phyloP scores from a whole-genome alignment of 2,113 vertebrate genomes.

The Hippolais icterina region DNA sequence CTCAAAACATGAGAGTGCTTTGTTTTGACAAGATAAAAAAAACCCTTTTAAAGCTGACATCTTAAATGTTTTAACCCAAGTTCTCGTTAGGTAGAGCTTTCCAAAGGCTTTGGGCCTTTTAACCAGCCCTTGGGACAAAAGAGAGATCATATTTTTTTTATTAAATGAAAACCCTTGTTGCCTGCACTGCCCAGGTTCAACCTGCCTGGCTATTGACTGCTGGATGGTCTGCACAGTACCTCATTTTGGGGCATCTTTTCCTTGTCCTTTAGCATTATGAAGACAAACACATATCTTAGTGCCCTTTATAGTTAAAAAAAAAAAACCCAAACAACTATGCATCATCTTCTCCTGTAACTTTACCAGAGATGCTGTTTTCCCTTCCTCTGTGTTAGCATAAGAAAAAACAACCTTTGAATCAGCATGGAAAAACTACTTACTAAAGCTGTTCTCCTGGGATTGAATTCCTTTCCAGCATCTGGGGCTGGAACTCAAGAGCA shows the following conservation, averaged over 20 bases:
- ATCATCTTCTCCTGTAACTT: background rate
- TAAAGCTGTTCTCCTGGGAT: background rate
- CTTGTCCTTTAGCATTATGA: background rate
- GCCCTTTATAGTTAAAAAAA: background rate
- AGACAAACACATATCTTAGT: background rate
- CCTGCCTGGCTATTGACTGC: background rate
- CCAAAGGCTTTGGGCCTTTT: background rate
- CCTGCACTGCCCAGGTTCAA: background rate
- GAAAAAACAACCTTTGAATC: background rate
- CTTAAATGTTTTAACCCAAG: background rate
- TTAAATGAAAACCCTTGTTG: background rate
- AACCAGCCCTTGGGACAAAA: background rate
- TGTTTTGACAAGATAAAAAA: slow-evolving; percentile 22
- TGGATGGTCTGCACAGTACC: background rate
- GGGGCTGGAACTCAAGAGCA: background rate
- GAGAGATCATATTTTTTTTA: background rate
- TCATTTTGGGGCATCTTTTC: background rate
- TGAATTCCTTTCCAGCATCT: background rate
- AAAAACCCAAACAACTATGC: background rate
- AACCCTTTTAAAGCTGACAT: background rate
- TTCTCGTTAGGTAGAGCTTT: background rate
- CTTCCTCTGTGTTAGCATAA: background rate
- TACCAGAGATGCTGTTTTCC: background rate
- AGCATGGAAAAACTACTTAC: background rate
- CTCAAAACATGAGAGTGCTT: background rate